A percentile compares a stretch with the other conserved stretches of the same genome.
These are phyloP conservation scores for Malthinus seriepunctatus DNA, from an alignment of 2,888 invertebrate species.

Conservation along the genomic window DNA sequence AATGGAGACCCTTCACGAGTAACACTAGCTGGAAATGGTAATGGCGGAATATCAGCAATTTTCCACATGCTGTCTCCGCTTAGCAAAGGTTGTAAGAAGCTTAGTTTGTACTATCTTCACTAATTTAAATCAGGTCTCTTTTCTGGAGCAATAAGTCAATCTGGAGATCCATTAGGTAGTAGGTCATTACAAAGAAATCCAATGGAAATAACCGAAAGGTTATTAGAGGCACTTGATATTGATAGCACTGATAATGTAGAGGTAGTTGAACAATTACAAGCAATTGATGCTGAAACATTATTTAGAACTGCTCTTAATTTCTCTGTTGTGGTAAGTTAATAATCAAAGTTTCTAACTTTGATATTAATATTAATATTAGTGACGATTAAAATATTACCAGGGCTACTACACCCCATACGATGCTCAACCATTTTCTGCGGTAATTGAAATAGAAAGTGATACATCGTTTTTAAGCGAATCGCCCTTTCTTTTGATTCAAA, in stretches of 20 bases:
- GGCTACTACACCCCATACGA: neutral
- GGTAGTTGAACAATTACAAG: slow-evolving; percentile 32
- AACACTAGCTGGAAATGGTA: slow-evolving; percentile 38
- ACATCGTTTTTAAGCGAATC: slow-evolving; percentile 7
- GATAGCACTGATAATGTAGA: slow-evolving; percentile 18
- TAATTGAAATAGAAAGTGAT: slow-evolving; percentile 1
- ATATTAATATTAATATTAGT: no score
- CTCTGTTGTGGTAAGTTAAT: neutral
- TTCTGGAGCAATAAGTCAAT: slow-evolving; percentile 37
- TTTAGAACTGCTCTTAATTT: neutral
- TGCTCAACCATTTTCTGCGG: slow-evolving; percentile 5
- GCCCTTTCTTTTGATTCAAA: neutral
- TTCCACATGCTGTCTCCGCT: slow-evolving; percentile 31
- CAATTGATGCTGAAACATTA: slow-evolving; percentile 12
- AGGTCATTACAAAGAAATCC: slow-evolving; percentile 34
- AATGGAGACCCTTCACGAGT: slow-evolving; percentile 36
- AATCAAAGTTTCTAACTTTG: no score
- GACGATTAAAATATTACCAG: no score
- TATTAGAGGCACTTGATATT: slow-evolving; percentile 29
- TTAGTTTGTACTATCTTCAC: no score
- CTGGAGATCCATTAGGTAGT: slow-evolving; percentile 35
- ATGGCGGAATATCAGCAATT: slow-evolving; percentile 36
- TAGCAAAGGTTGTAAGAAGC: slow-evolving; percentile 29
- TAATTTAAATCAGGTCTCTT: slow-evolving; percentile 23
- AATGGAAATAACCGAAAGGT: slow-evolving; percentile 16